Conservation (phyloP, 2,888 invertebrate genomes). For the Pardosa pseudoannulata region DNA sequence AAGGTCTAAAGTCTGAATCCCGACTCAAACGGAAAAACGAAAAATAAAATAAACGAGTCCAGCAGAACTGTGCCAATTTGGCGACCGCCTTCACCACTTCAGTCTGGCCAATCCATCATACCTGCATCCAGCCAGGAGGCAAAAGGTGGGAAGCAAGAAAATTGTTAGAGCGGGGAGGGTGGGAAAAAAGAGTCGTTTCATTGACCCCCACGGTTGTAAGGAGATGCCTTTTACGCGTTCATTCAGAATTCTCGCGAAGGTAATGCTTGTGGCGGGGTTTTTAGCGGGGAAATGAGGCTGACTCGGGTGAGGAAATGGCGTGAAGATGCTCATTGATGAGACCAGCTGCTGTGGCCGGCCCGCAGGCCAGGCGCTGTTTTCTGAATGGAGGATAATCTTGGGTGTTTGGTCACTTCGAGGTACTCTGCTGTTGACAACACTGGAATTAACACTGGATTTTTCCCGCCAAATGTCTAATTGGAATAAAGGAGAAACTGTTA, state of each 20-base stretch:
- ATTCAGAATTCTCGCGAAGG: constrained; percentile 15
- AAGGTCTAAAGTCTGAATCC: too few species aligned
- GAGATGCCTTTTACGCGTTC: constrained; percentile 29
- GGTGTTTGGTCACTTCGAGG: background rate
- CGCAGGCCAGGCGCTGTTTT: too few species aligned
- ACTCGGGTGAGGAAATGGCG: background rate
- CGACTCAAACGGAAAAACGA: too few species aligned
- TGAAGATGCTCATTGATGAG: background rate
- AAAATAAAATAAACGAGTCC: too few species aligned
- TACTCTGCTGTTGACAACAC: background rate
- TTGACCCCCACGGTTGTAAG: constrained; percentile 33
- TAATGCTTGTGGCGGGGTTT: too few species aligned
- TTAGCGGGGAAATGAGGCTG: background rate
- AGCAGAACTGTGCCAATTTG: constrained; percentile 3
- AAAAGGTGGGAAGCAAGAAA: background rate
- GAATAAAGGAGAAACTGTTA: too few species aligned
- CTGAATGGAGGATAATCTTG: background rate
- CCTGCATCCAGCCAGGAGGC: too few species aligned
- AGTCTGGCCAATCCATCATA: background rate
- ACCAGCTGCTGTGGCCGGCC: background rate
- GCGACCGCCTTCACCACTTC: background rate
- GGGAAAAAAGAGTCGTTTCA: constrained; percentile 16
- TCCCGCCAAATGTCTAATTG: too few species aligned
- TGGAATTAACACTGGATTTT: too few species aligned
- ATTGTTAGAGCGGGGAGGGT: too few species aligned